Evolutionary conservation across 2,888 invertebrate genomes (phyloP).

Genomic region (Nomada flava): DNA sequence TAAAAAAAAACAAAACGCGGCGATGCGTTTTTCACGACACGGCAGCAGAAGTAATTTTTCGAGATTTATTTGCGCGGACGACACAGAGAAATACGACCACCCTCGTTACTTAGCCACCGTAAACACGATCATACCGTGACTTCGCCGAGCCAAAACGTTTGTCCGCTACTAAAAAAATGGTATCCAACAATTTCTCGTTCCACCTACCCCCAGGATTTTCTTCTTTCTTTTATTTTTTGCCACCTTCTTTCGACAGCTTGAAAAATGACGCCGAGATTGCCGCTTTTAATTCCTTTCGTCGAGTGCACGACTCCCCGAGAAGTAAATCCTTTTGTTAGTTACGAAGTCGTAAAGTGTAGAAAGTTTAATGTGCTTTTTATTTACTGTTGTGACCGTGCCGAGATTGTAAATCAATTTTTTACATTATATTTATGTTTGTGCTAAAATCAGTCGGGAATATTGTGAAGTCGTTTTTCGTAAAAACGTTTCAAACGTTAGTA

Average conservation of each 20-base stretch:
- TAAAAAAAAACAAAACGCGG: constrained; percentile 28
- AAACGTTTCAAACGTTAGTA: too few relatives aligned
- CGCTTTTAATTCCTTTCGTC: constrained; percentile 2
- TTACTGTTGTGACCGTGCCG: too few relatives aligned
- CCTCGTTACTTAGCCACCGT: constrained; percentile 62
- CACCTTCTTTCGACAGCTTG: neutral
- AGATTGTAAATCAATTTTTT: too few relatives aligned
- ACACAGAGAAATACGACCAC: constrained; percentile 59
- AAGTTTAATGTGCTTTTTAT: too few relatives aligned
- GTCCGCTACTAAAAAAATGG: constrained; percentile 44
- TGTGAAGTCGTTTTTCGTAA: too few relatives aligned
- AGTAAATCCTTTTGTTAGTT: neutral
- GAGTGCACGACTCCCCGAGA: too few relatives aligned
- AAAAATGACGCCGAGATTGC: constrained; percentile 3
- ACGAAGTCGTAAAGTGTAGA: too few relatives aligned
- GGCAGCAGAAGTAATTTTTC: constrained; percentile 58
- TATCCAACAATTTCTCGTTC: constrained; percentile 35
- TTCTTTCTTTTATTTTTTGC: neutral
- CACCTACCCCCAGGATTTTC: constrained; percentile 21
- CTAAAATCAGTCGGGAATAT: too few relatives aligned
- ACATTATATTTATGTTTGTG: too few relatives aligned
- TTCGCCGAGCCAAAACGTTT: constrained; percentile 45
- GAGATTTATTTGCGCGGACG: constrained; percentile 62
- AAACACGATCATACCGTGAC: constrained; percentile 72
- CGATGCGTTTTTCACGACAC: constrained; percentile 38